Evolutionary conservation across 2,113 vertebrate genomes (phyloP).

Genomic region (Puma concolor): DNA sequence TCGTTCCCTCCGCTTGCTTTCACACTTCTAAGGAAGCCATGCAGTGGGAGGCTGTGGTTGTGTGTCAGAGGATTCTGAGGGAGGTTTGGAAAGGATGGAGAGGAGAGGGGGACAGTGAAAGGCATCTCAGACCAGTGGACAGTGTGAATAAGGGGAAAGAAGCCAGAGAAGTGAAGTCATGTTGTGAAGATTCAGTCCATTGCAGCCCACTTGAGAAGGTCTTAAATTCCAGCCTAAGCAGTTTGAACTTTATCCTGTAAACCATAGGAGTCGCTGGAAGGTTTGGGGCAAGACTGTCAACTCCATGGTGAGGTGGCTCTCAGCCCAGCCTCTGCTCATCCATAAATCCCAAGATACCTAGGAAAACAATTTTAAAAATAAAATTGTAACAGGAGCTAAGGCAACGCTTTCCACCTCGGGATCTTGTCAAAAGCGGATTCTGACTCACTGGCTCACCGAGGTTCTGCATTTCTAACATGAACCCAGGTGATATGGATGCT

Average conservation of each 20-base stretch:
- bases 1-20: neutral
- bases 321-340: neutral
- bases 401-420: neutral
- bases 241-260: slow-evolving; percentile 67
- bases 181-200: neutral
- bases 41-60: neutral
- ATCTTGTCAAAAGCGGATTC: neutral
- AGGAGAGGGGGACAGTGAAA: neutral
- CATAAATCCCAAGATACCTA: neutral
- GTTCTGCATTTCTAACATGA: neutral
- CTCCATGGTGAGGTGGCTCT: neutral
- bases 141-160: neutral
- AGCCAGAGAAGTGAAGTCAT: neutral
- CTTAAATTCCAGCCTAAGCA: slow-evolving; percentile 44
- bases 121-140: neutral
- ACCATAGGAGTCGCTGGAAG: neutral
- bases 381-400: neutral
- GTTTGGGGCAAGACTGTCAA: neutral
- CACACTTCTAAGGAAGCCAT: neutral
- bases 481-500: neutral
- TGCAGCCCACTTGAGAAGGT: slow-evolving; percentile 7
- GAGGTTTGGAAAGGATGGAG: neutral
- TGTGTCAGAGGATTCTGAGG: neutral
- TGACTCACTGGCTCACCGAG: neutral
- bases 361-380: slow-evolving; percentile 58